Percentiles rank a stretch among this genome's conserved stretches.
These are phyloP conservation scores for Ceratina calcarata DNA, from an alignment of 1,140 invertebrate species.

Conservation along the genomic window DNA sequence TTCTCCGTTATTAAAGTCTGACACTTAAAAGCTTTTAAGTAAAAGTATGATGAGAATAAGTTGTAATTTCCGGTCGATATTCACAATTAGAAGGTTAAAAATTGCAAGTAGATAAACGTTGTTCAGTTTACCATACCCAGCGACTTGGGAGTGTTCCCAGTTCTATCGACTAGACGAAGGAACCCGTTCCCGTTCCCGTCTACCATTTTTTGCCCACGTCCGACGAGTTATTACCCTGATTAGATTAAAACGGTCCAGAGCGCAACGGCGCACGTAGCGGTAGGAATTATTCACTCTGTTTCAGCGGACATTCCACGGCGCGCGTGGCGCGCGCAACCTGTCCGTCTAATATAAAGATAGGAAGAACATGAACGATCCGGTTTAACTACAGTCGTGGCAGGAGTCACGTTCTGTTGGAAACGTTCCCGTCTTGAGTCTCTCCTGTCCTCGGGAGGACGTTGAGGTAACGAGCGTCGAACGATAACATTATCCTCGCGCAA, in stretches of 20 bases:
- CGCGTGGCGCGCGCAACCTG: slow-evolving; percentile 8
- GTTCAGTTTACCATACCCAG: not conserved
- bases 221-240: slow-evolving; percentile 16
- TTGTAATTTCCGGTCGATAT: too few species aligned
- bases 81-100: too few species aligned
- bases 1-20: too few species aligned
- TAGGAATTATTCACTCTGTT: slow-evolving; percentile 51
- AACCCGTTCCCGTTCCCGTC: not conserved
- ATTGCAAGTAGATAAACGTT: too few species aligned
- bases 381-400: not conserved
- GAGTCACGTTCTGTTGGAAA: not conserved
- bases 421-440: not conserved
- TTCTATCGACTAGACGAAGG: not conserved
- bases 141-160: not conserved
- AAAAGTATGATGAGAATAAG: too few species aligned
- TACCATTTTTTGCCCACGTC: not conserved
- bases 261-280: not conserved
- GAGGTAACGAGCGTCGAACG: slow-evolving; percentile 28
- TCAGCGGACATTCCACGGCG: slow-evolving; percentile 21
- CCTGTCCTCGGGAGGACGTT: too few species aligned
- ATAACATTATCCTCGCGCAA: slow-evolving; percentile 32
- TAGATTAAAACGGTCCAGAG: slow-evolving; percentile 15
- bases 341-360: not conserved
- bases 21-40: too few species aligned
- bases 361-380: slow-evolving; percentile 19